These are phyloP conservation scores for Pteria penguin DNA, from an alignment of 2,888 invertebrate species.

Conservation along the genomic window DNA sequence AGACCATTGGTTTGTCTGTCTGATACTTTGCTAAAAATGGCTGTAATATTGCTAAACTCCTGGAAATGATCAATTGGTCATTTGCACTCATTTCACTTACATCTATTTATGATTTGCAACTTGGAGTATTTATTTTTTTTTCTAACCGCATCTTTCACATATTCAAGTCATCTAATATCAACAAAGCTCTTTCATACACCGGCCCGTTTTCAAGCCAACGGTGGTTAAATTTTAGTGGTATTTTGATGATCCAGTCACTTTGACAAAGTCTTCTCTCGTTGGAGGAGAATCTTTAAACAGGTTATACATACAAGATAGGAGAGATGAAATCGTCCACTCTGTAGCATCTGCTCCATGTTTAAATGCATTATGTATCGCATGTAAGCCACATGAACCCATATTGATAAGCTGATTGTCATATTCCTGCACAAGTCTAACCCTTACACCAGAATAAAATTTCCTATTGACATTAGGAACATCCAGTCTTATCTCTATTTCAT, in stretches of 20 bases:
- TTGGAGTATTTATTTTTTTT: background rate
- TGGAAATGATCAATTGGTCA: background rate
- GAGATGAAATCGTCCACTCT: background rate
- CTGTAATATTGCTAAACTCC: background rate
- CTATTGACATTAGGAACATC: no score
- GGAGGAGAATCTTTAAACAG: background rate
- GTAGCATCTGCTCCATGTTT: background rate
- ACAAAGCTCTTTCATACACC: background rate
- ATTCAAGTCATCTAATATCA: background rate
- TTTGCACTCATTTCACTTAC: background rate
- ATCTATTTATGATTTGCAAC: background rate
- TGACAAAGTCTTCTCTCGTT: background rate
- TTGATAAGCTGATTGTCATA: no score
- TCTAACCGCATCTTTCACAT: no score
- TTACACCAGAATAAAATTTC: no score
- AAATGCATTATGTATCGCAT: no score
- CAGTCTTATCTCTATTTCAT: no score
- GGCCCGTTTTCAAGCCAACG: background rate
- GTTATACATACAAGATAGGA: background rate
- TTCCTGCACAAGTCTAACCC: no score
- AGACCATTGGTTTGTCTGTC: constrained; percentile 1
- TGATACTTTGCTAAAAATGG: constrained; percentile 8
- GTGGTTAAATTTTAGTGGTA: background rate
- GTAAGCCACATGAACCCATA: no score
- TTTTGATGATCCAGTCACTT: background rate